Percentiles rank a stretch among this genome's conserved stretches.
Conservation (phyloP, 2,797 vertebrate species). For the Balearica regulorum region DNA sequence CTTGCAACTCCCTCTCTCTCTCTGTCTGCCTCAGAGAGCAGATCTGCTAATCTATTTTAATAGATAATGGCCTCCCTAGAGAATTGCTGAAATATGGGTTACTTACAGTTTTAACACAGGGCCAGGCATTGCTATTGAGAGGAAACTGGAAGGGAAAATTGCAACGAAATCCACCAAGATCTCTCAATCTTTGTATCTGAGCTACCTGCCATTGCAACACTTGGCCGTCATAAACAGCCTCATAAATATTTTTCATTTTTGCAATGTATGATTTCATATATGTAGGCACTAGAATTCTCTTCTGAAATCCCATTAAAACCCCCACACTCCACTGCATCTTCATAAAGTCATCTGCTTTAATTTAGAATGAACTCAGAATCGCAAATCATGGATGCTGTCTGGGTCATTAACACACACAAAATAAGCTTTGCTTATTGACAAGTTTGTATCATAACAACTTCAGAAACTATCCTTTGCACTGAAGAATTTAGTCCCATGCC, state of each 20-base stretch:
- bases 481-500: not conserved
- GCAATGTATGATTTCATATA: not conserved
- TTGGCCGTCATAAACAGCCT: not conserved
- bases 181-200: not conserved
- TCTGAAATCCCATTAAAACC: not conserved
- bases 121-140: not conserved
- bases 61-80: not conserved
- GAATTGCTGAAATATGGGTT: not conserved
- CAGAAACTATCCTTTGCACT: not conserved
- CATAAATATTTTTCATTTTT: not conserved
- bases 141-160: not conserved
- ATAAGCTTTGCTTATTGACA: not conserved
- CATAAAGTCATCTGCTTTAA: not conserved
- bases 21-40: not conserved
- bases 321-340: not conserved
- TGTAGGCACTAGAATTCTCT: not conserved
- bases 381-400: not conserved
- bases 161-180: not conserved
- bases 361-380: not conserved
- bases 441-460: not conserved
- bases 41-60: not conserved
- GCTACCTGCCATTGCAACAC: not conserved
- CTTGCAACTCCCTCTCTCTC: no score
- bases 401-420: not conserved
- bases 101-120: not conserved